A percentile compares a stretch with the other conserved stretches of the same genome.
Evolutionary conservation across 2,797 vertebrate species (phyloP).

Genomic region (Notolepis coatsorum): DNA sequence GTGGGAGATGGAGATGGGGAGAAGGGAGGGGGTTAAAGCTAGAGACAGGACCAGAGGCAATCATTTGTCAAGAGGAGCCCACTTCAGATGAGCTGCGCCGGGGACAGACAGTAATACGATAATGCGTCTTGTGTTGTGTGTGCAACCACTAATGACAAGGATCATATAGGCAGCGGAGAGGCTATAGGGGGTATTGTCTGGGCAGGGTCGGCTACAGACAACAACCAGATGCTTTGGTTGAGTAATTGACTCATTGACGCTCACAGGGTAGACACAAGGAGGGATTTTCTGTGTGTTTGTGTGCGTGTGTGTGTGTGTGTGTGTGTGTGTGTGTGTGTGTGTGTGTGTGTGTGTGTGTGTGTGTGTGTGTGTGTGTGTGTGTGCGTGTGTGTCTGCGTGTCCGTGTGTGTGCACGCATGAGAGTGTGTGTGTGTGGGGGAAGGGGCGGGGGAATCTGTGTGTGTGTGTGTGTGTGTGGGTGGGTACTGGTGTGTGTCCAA

Average conservation of each 20-base stretch:
- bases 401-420: not conserved
- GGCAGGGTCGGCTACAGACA: constrained; percentile 56
- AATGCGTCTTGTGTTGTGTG: constrained; percentile 43
- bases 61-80: constrained; percentile 60
- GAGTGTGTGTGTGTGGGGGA: not conserved
- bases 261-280: constrained; percentile 33
- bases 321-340: constrained; percentile 36
- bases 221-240: constrained; percentile 69
- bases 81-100: constrained; percentile 42
- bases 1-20: constrained; percentile 8
- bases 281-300: constrained; percentile 17
- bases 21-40: constrained; percentile 13
- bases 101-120: constrained; percentile 55
- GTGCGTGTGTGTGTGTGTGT: constrained; percentile 41
- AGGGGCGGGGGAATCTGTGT: too few relatives aligned
- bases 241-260: constrained; percentile 65
- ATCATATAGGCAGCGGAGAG: constrained; percentile 61
- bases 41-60: constrained; percentile 59
- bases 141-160: constrained; percentile 58
- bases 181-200: constrained; percentile 1
- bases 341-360: not conserved
- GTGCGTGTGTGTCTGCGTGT: constrained; percentile 3
- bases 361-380: not conserved
- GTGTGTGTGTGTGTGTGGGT: not conserved
- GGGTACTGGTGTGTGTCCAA: not conserved